These are phyloP conservation scores for Pemphigus obesinymphae DNA, from an alignment of 1,140 invertebrate species.

Conservation along the genomic window DNA sequence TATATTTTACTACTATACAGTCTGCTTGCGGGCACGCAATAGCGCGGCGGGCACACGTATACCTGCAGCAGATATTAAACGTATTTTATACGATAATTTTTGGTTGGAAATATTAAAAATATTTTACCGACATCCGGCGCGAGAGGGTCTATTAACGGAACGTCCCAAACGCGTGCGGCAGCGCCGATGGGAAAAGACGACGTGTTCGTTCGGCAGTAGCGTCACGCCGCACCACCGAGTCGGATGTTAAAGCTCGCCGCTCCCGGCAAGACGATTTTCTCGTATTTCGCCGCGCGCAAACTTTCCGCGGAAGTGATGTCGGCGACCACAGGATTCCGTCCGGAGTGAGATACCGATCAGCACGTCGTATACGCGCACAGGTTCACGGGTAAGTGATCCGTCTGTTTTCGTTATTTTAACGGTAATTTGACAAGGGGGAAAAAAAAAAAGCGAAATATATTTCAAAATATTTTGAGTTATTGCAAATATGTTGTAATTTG, in stretches of 20 bases:
- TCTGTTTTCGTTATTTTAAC: no score
- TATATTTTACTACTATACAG: no score
- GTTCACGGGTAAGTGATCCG: no score
- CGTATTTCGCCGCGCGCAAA: background rate
- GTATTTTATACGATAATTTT: no score
- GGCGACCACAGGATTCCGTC: background rate
- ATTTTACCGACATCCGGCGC: background rate
- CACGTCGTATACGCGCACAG: no score
- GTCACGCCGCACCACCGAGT: slow-evolving; percentile 17
- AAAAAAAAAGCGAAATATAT: no score
- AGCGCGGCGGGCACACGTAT: no score
- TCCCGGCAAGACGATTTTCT: background rate
- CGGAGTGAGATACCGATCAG: background rate
- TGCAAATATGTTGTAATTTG: no score
- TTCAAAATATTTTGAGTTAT: no score
- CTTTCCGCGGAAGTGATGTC: background rate
- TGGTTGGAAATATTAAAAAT: background rate
- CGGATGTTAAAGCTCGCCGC: slow-evolving; percentile 10
- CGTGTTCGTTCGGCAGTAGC: slow-evolving; percentile 10
- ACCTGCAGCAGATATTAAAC: no score
- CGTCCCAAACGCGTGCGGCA: background rate
- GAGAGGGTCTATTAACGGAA: background rate
- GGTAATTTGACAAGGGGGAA: no score
- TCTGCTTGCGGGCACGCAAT: no score
- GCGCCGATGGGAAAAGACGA: background rate